Conservation (phyloP, 2,888 invertebrate species). For the Laothoe populi region DNA sequence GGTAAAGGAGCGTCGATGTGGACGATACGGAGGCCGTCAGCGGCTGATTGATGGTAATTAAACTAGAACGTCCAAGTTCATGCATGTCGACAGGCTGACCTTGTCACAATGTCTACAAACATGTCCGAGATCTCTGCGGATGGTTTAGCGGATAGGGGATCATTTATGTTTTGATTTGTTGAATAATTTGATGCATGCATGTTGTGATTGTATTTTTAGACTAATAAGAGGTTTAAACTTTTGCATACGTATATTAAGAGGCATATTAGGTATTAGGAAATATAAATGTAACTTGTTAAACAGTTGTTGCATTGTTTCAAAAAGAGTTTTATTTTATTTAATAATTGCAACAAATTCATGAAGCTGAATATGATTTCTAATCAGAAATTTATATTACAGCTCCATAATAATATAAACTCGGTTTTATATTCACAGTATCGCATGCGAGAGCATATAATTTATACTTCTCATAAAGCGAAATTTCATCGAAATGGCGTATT, state of each 20-base stretch:
- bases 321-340: neutral
- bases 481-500: constrained; percentile 62
- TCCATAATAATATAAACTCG: neutral
- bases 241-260: too few species aligned
- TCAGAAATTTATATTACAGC: neutral
- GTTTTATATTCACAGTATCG: constrained; percentile 3
- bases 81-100: constrained; percentile 10
- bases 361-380: neutral
- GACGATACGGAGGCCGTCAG: constrained; percentile 53
- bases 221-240: too few species aligned
- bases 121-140: neutral
- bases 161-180: neutral
- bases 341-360: neutral
- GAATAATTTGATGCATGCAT: neutral
- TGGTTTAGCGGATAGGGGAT: neutral
- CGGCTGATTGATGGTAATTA: constrained; percentile 69
- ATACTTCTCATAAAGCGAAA: constrained; percentile 48
- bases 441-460: constrained; percentile 7
- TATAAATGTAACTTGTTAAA: too few species aligned
- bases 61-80: constrained; percentile 45
- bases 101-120: constrained; percentile 30
- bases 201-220: neutral
- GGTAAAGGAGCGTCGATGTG: constrained; percentile 45
- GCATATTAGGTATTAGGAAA: too few species aligned
- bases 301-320: too few species aligned